phyloP scores from a whole-genome alignment of 2,797 vertebrate species.

The Megaceryle alcyon region DNA sequence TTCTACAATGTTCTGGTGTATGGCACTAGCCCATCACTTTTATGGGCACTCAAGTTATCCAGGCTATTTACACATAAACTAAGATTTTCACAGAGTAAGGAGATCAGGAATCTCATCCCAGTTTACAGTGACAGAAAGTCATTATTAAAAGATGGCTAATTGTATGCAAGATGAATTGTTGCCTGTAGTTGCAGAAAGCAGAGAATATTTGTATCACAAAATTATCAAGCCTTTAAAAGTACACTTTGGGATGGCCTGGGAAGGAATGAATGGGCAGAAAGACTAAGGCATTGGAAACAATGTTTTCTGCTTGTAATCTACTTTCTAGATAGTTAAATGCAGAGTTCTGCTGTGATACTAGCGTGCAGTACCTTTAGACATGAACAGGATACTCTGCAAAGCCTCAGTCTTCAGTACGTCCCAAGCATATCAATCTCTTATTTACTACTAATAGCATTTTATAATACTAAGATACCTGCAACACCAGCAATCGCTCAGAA shows the following conservation, averaged over 20 bases:
- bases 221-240: neutral
- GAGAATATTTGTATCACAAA: neutral
- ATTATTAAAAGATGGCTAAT: neutral
- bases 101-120: neutral
- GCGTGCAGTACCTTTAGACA: neutral
- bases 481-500: neutral
- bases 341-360: neutral
- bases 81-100: neutral
- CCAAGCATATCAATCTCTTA: neutral
- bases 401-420: neutral
- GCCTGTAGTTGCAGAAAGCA: neutral
- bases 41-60: neutral
- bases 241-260: neutral
- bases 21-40: neutral
- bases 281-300: neutral
- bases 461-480: neutral
- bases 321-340: neutral
- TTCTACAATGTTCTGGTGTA: neutral
- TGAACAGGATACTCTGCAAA: neutral
- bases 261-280: neutral
- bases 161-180: neutral
- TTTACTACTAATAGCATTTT: neutral
- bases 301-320: neutral
- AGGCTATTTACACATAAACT: neutral
- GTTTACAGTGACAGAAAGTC: neutral